These are phyloP conservation scores for Paraescarpia echinospica DNA, from an alignment of 1,140 invertebrate species.

Conservation along the genomic window DNA sequence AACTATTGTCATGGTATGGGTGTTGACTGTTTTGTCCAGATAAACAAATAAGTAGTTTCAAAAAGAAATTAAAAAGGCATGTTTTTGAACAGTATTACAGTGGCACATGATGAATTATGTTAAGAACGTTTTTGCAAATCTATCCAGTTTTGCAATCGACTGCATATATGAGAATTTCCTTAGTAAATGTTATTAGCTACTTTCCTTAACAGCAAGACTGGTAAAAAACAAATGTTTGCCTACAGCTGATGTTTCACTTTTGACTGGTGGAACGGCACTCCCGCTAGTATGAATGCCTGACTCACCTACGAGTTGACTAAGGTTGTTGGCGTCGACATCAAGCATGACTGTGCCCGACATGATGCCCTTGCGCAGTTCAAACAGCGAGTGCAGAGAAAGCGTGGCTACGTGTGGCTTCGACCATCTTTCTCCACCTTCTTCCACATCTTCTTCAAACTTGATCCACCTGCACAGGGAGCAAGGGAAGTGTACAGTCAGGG, in stretches of 20 bases:
- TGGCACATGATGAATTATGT: no score
- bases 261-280: no score
- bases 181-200: neutral
- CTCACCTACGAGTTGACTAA: slow-evolving; percentile 77
- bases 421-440: slow-evolving; percentile 58
- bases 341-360: slow-evolving; percentile 54
- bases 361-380: slow-evolving; percentile 54
- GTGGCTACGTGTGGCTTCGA: slow-evolving; percentile 60
- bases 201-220: no score
- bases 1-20: no score
- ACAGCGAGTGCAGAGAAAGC: slow-evolving; percentile 55
- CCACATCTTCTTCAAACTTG: slow-evolving; percentile 60
- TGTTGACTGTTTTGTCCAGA: no score
- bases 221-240: no score
- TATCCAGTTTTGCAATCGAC: neutral
- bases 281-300: neutral
- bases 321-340: slow-evolving; percentile 46
- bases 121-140: neutral
- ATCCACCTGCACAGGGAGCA: slow-evolving; percentile 56
- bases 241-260: no score
- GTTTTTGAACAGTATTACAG: no score
- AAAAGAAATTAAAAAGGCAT: no score
- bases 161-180: neutral
- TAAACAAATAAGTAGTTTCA: no score
- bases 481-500: neutral